Conservation (phyloP, 2,797 vertebrate species). For the Hippopotamyrus pictus region DNA sequence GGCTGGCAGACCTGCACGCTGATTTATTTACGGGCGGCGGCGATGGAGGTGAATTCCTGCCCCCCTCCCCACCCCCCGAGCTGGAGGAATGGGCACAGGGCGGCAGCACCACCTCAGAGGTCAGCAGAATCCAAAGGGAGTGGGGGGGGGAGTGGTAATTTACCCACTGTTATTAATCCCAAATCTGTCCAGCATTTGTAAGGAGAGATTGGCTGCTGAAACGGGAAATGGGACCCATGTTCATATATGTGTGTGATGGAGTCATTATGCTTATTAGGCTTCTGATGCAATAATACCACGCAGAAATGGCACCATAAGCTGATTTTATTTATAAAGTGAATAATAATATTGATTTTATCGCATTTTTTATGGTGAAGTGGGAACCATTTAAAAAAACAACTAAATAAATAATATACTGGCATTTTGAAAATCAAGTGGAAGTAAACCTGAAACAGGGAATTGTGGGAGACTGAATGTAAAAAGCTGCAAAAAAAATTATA, state of each 20-base stretch:
- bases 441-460: background rate
- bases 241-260: background rate
- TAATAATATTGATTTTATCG: background rate
- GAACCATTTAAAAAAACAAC: background rate
- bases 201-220: background rate
- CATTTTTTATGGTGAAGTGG: background rate
- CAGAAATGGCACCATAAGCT: background rate
- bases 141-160: background rate
- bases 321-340: background rate
- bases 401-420: background rate
- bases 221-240: background rate
- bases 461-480: background rate
- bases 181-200: background rate
- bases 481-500: background rate
- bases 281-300: background rate
- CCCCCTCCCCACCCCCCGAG: conserved; percentile 23
- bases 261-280: background rate
- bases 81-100: background rate
- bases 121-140: background rate
- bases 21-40: conserved; percentile 73
- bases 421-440: background rate
- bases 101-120: background rate
- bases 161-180: background rate
- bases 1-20: conserved; percentile 79
- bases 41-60: conserved; percentile 56